Conservation (phyloP, 1,140 invertebrate species). For the Notospermus geniculatus region DNA sequence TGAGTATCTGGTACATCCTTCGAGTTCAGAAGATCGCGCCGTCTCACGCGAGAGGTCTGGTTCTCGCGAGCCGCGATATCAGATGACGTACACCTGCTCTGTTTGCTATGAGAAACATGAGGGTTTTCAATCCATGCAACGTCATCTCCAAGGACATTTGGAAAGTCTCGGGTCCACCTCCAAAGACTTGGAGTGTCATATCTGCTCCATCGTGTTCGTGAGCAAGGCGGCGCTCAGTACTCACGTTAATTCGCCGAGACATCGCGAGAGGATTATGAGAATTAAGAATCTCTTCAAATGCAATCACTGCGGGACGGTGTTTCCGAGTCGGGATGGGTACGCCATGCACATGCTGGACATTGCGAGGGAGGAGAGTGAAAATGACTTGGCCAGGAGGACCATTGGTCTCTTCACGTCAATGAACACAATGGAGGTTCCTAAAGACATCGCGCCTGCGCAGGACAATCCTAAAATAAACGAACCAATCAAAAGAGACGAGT, state of each 20-base stretch:
- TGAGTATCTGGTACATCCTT: background rate
- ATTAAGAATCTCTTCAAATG: constrained; percentile 27
- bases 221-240: background rate
- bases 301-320: constrained; percentile 23
- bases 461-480: too few relatives aligned
- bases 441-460: too few relatives aligned
- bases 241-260: background rate
- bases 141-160: constrained; percentile 1
- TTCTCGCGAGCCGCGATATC: background rate
- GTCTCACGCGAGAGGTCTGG: background rate
- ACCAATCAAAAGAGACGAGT: too few relatives aligned
- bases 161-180: background rate
- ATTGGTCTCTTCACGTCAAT: too few relatives aligned
- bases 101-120: constrained; percentile 2
- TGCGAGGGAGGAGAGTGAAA: constrained; percentile 21
- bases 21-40: background rate
- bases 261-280: background rate
- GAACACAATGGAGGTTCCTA: too few relatives aligned
- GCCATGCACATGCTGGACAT: constrained; percentile 35
- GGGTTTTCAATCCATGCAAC: background rate
- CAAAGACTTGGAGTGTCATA: background rate
- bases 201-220: background rate
- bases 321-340: constrained; percentile 25
- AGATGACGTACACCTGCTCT: background rate
- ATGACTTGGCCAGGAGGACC: background rate